Evolutionary conservation across 1,140 invertebrate species (phyloP), one percentile per base, ranked within the genome.

Genomic region (Drosophila leontia): DNA sequence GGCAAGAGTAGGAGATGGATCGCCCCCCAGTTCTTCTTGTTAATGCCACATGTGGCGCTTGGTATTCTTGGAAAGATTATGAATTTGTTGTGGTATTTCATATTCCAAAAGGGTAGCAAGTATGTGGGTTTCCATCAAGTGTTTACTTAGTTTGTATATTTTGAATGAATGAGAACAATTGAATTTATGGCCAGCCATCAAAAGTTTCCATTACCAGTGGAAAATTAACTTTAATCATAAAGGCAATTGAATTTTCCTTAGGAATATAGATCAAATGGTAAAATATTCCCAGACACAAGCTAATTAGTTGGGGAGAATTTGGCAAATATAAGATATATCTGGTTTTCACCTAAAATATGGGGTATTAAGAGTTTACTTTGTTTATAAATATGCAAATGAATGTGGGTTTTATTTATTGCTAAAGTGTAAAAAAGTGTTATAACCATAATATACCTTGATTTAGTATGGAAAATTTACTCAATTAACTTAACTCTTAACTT

Each of bases 21-120:
- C 37, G 26, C 4, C 12, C 42, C 29, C 17, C 34, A 34, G 11
- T 45, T 23, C 58, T 39, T 69, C 23, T 15, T 39, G 15, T 29
- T 19, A 70, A 71, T 59, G 69, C 69, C 69, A 72, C 69, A 72
- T 72, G 67, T 51, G 67, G 69, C 45, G 32, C 23, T 51, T 11
- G 29, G 23, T 23, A 13, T 72, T 72, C 45, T 29, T n/a, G 13
- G 68, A 60, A 72, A 72, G 23, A 59, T 71, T 60, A 72, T 58
- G 53, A 42, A 17, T 72, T 44, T 45, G 23, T 39, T 70, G 23
- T 35, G 41, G 39, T 62, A 51, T 42, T 71, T 19, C 39, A 34
- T 35, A 41, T 45, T 12, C 39, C n/a, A 58, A 37, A 37, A 58
- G 26, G 15, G 15, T n/a, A 56, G 6, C 39, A 29, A 15, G 11